These are phyloP conservation scores for Carposina sasakii DNA, from an alignment of 1,140 invertebrate genomes.

Conservation along the genomic window DNA sequence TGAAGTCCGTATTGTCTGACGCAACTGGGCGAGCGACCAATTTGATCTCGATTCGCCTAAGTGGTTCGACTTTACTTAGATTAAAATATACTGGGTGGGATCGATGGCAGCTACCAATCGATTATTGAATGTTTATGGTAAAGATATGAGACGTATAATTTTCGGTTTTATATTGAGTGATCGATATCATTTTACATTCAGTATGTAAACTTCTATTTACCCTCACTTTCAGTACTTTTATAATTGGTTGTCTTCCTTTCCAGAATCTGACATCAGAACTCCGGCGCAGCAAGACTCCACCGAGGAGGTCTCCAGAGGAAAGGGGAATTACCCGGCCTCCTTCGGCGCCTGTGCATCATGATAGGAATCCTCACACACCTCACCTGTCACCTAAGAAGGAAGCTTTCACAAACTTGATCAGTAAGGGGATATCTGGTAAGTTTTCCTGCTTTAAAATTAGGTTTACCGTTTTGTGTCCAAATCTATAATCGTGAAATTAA, in stretches of 20 bases:
- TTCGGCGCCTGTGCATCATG: constrained; percentile 56
- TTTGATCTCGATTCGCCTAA: constrained; percentile 60
- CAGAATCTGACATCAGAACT: constrained; percentile 69
- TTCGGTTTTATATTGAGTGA: no score
- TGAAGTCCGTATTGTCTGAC: constrained; percentile 60
- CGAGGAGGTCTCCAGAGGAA: constrained; percentile 59
- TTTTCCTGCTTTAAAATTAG: no score
- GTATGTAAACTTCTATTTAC: no score
- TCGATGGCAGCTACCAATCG: no score
- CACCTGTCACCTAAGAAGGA: constrained; percentile 76
- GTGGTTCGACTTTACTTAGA: constrained; percentile 61
- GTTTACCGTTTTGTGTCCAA: no score
- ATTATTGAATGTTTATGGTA: no score
- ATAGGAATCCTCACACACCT: constrained; percentile 61
- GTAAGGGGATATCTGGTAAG: constrained; percentile 75
- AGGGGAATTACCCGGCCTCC: constrained; percentile 71
- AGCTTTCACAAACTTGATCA: constrained; percentile 74
- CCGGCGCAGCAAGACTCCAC: constrained; percentile 54
- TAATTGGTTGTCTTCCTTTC: constrained; percentile 9
- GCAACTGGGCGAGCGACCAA: constrained; percentile 61
- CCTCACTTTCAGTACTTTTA: neutral
- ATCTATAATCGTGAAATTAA: no score
- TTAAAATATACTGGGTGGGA: constrained; percentile 43
- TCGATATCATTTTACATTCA: no score
- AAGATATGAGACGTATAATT: no score